Evolutionary conservation across 1,140 invertebrate species (phyloP), one percentile per base, ranked within the genome.

Genomic region (Zaprionus gabonicus): DNA sequence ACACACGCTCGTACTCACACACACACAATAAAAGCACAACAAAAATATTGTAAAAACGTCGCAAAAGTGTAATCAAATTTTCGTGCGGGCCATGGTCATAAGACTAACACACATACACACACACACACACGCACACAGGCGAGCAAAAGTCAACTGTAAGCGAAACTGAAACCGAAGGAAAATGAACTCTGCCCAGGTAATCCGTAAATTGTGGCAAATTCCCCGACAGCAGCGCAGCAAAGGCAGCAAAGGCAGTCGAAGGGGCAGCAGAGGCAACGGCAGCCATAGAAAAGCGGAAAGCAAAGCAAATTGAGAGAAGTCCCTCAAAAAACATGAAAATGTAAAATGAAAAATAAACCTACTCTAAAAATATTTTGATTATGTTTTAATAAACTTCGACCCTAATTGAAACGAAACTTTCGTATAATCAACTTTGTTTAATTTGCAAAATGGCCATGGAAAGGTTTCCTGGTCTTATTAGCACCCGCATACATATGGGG

Each of bases 61-160:
- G 58, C 57, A 27, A 69, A 63, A 46, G 41, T 62, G 58, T 74
- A 74, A 74, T 74, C 57, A 69, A 69, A 74, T 68, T 68, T 73
- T 34, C 44, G 44, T 62, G 44, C 60, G 36, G 65, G 36, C 46
- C 49, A 58, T 68, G 71, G 71, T 53, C 64, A 73, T 67, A 72
- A 67, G 63, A 17, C 25, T 25, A 23, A 23, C 23, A 23, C 23
- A 23, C 27, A 28, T 6, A 28, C 5, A 28, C 0, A 6, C 28
- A 28, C 28, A 28, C 60, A 64, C 20, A 53, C 46, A 51, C 60
- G 15, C 46, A 31, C 38, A 31, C 41, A 7, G 38, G 38, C 38
- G 36, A 17, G 41, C 41, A 51, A 63, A 46, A 46, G 41, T 46
- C 41, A 46, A 46, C 41, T 46, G 41, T 17, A 46, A 46, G 41